A percentile compares a stretch with the other conserved stretches of the same genome.
Conservation (phyloP, 1,140 invertebrate genomes). For the Neelides sp. region DNA sequence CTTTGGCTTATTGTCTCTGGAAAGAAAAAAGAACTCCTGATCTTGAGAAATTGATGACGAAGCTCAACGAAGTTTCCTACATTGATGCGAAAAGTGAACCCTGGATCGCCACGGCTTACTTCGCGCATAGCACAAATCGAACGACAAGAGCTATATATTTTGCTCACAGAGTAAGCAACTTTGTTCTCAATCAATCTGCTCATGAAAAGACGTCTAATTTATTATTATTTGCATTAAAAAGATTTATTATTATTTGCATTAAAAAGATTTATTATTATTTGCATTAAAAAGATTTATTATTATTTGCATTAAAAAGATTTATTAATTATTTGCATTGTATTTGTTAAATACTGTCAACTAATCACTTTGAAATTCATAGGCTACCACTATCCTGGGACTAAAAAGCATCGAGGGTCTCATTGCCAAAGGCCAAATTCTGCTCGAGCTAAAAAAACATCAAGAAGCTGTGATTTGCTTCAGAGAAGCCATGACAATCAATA, state of each 20-base stretch:
- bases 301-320: conserved; percentile 4
- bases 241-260: neutral
- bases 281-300: neutral
- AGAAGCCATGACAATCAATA: conserved; percentile 51
- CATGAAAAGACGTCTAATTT: too few species aligned
- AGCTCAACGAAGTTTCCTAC: conserved; percentile 37
- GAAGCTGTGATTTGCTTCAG: conserved; percentile 57
- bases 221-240: neutral
- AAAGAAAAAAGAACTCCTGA: conserved; percentile 39
- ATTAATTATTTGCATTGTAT: conserved; percentile 1
- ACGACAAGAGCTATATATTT: conserved; percentile 47
- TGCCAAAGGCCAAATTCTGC: conserved; percentile 53
- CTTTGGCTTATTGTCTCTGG: conserved; percentile 39
- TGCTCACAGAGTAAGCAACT: conserved; percentile 44
- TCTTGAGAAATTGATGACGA: conserved; percentile 39
- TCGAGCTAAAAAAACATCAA: conserved; percentile 55
- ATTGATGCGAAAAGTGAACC: conserved; percentile 39
- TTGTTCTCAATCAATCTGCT: neutral
- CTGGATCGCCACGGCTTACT: conserved; percentile 52
- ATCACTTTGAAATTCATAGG: conserved; percentile 8
- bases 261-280: neutral
- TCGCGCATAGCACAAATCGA: conserved; percentile 42
- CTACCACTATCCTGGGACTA: conserved; percentile 11
- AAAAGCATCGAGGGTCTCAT: conserved; percentile 51
- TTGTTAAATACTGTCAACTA: too few species aligned